Conservation (phyloP, 2,113 vertebrate species). For the Lonchura striata region DNA sequence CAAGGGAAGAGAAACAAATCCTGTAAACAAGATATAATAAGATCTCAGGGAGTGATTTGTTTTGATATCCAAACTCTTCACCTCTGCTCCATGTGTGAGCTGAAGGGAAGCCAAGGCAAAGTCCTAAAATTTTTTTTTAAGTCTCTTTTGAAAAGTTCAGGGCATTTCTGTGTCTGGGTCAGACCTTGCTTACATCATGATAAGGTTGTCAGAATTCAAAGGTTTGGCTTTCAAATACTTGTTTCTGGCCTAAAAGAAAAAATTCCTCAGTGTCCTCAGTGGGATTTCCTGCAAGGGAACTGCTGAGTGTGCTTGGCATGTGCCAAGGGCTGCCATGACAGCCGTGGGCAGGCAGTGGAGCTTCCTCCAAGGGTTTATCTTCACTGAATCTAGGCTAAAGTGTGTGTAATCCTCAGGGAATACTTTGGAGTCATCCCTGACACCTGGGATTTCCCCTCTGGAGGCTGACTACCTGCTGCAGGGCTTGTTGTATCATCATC, state of each 20-base stretch:
- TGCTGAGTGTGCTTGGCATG: not conserved
- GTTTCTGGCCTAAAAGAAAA: not conserved
- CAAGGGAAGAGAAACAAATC: too few relatives aligned
- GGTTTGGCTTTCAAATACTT: not conserved
- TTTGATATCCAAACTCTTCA: not conserved
- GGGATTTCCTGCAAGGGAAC: not conserved
- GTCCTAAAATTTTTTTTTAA: not conserved
- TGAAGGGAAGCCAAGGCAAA: not conserved
- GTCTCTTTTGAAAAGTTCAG: not conserved
- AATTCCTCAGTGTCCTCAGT: not conserved
- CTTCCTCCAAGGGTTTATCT: not conserved
- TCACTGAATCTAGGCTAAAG: not conserved
- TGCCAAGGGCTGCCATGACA: not conserved
- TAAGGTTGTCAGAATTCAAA: not conserved
- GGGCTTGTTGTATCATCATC: not conserved
- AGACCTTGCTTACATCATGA: not conserved
- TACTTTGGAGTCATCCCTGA: not conserved
- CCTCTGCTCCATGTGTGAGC: not conserved
- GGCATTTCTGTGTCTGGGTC: not conserved
- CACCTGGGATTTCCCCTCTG: conserved; percentile 10
- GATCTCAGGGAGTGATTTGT: not conserved
- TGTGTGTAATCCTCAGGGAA: not conserved
- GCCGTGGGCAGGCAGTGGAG: not conserved
- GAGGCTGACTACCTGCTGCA: not conserved
- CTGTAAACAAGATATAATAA: not conserved